Base-by-base conservation (phyloP, 2,888 invertebrate species). In the Drosophila demipolita region DNA sequence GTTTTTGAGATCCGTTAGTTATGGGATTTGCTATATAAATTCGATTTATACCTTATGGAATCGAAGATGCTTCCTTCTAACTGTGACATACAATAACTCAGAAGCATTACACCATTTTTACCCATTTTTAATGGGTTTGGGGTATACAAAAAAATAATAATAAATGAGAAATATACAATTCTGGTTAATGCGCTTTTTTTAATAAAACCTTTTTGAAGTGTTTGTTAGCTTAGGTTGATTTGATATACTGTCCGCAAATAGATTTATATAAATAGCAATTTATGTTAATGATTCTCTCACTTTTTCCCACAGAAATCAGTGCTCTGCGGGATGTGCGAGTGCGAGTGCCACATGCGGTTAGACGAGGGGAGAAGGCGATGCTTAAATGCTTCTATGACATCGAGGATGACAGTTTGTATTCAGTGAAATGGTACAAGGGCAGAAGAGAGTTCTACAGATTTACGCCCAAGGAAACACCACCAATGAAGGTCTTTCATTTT, bases 351-450 rank as follows among this genome's bases (percentile, higher is more conserved):
- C 94, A 95, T 60, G 95, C 96, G 0, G 95, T 95, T 29, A 94
- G 94, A 73, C 94, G 95, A 45, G 96, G 95, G 11, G 94, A 95
- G 55, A 94, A 94, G 81, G 95, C 95, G 15, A 94, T 94, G 72
- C 94, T 96, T 82, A 94, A 94, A 84, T 97, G 97, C 93, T 94
- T 95, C 78, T 96, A 97, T 87, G 96, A 97, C 91, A 95, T 97
- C 93, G 96, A 97, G 92, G 95, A 95, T 9, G 96, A 95, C 36
- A 95, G 95, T 2, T 94, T 97, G 49, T 97, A 97, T 93, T 95
- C 97, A 1, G 96, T 97, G 59, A 97, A 97, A 93, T 97, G 97
- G 97, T 97, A 97, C 92, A 94, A 97, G 65, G 97, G 97, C 1
- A 94, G 94, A 82, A 94, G 96, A 75, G 97, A 97, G 93, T 97